A percentile compares a stretch with the other conserved stretches of the same genome.
Evolutionary conservation across 2,797 vertebrate genomes (phyloP).

Genomic region (Hypotaenidia philippensis): DNA sequence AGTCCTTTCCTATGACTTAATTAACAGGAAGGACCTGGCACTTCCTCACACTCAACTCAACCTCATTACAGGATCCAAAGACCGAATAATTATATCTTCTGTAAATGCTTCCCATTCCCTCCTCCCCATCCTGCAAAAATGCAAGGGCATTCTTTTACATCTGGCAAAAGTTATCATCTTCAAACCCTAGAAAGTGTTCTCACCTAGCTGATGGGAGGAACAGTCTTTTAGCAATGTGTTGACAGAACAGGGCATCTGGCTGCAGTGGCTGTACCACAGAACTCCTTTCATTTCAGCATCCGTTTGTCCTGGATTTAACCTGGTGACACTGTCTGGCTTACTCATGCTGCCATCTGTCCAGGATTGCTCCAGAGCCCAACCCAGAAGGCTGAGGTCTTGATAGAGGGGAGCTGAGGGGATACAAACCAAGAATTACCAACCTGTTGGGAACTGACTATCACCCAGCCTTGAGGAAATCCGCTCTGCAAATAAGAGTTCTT

Average conservation of each 20-base stretch:
- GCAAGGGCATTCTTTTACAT: not conserved
- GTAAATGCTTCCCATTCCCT: not conserved
- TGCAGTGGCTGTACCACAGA: not conserved
- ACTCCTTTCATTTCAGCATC: not conserved
- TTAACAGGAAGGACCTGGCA: not conserved
- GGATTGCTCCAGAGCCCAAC: not conserved
- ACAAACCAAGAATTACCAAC: not conserved
- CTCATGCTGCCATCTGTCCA: not conserved
- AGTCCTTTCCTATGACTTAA: not conserved
- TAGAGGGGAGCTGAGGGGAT: not conserved
- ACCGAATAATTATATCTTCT: not conserved
- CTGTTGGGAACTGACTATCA: not conserved
- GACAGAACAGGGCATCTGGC: not conserved
- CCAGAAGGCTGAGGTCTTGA: slow-evolving; percentile 1
- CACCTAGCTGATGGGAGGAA: not conserved
- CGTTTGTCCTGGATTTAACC: not conserved
- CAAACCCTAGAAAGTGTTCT: not conserved
- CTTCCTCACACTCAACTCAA: not conserved
- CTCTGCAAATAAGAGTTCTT: not conserved
- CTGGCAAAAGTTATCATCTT: not conserved
- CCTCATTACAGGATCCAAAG: not conserved
- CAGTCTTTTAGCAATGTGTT: not conserved
- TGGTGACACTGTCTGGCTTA: rapidly evolving
- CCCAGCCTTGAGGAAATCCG: not conserved
- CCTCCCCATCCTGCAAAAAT: not conserved